Evolutionary conservation across 2,113 vertebrate genomes (phyloP), one percentile per base, ranked within the genome.

Genomic region (Oryzias curvinotus): DNA sequence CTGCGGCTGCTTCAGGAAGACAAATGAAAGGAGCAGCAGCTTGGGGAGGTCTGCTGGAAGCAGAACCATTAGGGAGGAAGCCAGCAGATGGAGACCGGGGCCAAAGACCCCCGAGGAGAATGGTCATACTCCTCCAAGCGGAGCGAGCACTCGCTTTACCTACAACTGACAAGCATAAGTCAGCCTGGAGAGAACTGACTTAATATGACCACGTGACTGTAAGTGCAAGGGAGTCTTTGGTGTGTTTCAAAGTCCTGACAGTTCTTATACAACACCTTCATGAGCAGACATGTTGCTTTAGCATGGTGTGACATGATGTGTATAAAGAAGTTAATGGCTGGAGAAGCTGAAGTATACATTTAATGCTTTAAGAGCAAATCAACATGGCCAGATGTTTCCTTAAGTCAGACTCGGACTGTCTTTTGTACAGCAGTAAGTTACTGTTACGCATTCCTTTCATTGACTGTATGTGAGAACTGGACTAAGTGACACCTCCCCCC

Each of bases 81-180:
- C 2, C 3, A 36, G n/a, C 44, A 43, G 60, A 21, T 19, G 14
- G 0, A 83, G 28, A 64, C 25, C 49, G 0, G 60, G 7, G 47
- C 53, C 47, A 1, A 77, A 57, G 55, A 44, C 46, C 57, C 2
- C 23, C 0, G 94, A 94, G 14, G 90, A 93, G 57, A 94, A 96
- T 1, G 93, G 92, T 7, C 90, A 92, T 48, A 91, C 90, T 1
- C 0, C 88, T 12, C 77, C 87, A 0, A 76, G 92, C 10, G 93
- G 92, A 3, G 93, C 86, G 0, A 89, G 92, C 68, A 94, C 93
- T 19, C 91, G 87, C 18, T 88, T 86, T 25, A 95, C 94, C 0
- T 93, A 94, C 89, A 92, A 36, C 68, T 1, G 93, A 91, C 48
- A 57, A 82, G 45, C 71, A 60, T 0, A 30, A 69, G 1, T 67